Base-by-base conservation (phyloP, 2,888 invertebrate species). In the Pomacea canaliculata region DNA sequence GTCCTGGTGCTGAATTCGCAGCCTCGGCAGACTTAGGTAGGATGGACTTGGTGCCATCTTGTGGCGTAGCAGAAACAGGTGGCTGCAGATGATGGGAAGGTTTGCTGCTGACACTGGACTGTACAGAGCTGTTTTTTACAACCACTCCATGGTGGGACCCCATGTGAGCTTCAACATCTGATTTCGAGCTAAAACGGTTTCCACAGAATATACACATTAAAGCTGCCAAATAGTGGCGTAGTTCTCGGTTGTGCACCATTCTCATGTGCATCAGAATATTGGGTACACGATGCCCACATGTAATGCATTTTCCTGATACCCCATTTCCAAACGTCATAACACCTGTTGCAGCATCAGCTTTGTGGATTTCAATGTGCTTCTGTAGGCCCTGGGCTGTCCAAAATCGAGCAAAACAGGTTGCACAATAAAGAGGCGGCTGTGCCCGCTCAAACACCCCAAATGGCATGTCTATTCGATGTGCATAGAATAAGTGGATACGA, bases 331-430 rank as follows among this genome's bases (percentile, higher is more conserved):
- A 70, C 27, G 72, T 78, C 65, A 75, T 78, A 13, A 60, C 60
- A 27, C 68, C 59, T 48, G 59, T 59, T 51, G 49, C 19, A 27
- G 75, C 27, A 59, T 78, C 78, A 59, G 74, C 78, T 68, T 81
- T 81, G 77, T 82, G 82, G 13, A 80, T 77, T 69, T 82, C 82
- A 19, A 82, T 80, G 69, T 99, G 99, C 86, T 98, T 93, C 91
- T 98, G 97, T 79, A 99, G 92, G 27, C 99, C 99, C 92, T 98
- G 95, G 92, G 98, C 97, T 67, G 98, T 98, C 92, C 98, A 99
- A 92, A 98, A 99, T 88, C 97, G 94, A 91, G 96, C 96, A 92
- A 97, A 96, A 92, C 98, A 98, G 91, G 97, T 97, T 92, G 97
- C 97, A 92, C 98, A 98, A 92, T 96, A 97, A 83, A 98, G 93